Evolutionary conservation across 2,113 vertebrate genomes (phyloP).

Genomic region (Anthoscopus minutus): DNA sequence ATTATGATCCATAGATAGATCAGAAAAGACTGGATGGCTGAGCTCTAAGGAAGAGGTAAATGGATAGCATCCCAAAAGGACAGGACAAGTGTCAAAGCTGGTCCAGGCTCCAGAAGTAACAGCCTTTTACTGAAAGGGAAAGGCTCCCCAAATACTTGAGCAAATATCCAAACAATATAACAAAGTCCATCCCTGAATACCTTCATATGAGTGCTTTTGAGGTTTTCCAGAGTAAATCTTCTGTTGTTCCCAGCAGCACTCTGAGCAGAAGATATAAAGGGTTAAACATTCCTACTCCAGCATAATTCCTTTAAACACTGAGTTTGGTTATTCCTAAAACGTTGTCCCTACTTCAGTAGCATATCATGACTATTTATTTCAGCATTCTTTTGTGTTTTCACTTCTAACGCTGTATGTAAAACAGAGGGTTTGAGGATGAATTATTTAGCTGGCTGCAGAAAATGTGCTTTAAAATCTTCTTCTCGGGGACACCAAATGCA

Average conservation of each 20-base stretch:
- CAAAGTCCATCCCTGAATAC: not conserved
- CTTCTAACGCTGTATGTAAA: not conserved
- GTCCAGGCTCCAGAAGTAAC: not conserved
- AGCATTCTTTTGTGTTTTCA: not conserved
- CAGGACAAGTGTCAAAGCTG: not conserved
- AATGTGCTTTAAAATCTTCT: not conserved
- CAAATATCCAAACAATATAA: not conserved
- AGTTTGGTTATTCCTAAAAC: not conserved
- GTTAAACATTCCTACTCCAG: not conserved
- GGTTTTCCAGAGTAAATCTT: not conserved
- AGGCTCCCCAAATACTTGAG: not conserved
- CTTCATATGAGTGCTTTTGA: not conserved
- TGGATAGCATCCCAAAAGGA: not conserved
- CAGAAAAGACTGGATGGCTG: not conserved
- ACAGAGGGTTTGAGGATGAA: not conserved
- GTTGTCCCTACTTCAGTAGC: not conserved
- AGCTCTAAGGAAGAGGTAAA: not conserved
- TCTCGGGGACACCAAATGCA: not conserved
- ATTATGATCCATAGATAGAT: not conserved
- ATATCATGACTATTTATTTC: not conserved
- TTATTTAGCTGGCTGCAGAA: not conserved
- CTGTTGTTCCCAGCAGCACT: not conserved
- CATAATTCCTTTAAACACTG: not conserved
- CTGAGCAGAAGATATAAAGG: not conserved
- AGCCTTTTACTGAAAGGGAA: not conserved